Percentiles rank a stretch among this genome's conserved stretches.
phyloP scores from a whole-genome alignment of 1,140 invertebrate genomes.

The Cryptotermes secundus region DNA sequence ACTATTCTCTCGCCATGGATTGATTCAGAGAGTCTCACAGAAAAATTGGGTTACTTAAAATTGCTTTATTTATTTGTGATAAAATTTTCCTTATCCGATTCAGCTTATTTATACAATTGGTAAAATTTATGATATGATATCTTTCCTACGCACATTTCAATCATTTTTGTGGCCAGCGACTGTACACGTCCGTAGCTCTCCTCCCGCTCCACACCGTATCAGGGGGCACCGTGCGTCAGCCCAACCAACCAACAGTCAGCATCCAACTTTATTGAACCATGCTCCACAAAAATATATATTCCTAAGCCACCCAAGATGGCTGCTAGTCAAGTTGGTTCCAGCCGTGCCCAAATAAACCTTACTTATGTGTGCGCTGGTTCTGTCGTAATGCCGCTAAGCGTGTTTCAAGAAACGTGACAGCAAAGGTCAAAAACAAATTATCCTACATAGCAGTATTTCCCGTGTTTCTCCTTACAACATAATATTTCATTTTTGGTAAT shows the following conservation, averaged over 20 bases:
- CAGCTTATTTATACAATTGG: too few relatives aligned
- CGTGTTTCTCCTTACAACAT: neutral
- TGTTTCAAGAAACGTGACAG: neutral
- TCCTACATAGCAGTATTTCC: neutral
- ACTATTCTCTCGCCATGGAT: too few relatives aligned
- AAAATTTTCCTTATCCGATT: too few relatives aligned
- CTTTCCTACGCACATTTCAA: neutral
- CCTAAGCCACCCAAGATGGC: constrained; percentile 2
- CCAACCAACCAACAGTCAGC: neutral
- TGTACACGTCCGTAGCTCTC: neutral
- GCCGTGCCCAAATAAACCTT: neutral
- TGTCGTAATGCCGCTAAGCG: neutral
- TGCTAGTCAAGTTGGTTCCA: neutral
- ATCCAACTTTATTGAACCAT: constrained; percentile 12
- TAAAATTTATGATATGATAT: too few relatives aligned
- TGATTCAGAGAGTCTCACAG: too few relatives aligned
- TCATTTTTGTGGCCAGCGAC: neutral
- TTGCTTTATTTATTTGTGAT: too few relatives aligned
- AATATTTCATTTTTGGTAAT: neutral
- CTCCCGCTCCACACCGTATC: neutral
- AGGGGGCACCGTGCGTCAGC: neutral
- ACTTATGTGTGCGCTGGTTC: neutral
- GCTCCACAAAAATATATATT: constrained; percentile 1
- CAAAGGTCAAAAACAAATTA: neutral
- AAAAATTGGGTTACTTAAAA: too few relatives aligned